These are phyloP conservation scores for Pycnonotus jocosus DNA, from an alignment of 2,113 vertebrate genomes.

Conservation along the genomic window DNA sequence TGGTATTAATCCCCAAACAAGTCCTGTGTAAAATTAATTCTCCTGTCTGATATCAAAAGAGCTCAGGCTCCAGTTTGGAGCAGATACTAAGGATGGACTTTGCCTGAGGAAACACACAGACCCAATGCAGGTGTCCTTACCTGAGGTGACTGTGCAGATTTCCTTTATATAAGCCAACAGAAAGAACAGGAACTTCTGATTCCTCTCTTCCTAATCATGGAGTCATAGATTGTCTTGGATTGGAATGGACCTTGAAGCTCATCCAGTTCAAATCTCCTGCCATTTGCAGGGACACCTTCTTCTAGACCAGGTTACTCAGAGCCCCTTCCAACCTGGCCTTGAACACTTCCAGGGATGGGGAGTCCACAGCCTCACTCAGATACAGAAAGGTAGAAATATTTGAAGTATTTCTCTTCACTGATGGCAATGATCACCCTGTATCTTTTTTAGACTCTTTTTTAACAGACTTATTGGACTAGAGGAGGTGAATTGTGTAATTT, in stretches of 20 bases:
- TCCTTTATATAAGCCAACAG: background rate
- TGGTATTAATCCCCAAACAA: background rate
- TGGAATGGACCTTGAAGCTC: background rate
- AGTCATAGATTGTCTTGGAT: background rate
- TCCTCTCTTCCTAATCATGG: background rate
- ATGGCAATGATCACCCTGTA: background rate
- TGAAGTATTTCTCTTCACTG: background rate
- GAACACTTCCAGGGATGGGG: background rate
- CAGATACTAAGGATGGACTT: background rate
- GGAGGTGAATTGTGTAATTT: background rate
- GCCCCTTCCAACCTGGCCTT: background rate
- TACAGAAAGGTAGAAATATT: background rate
- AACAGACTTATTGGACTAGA: background rate
- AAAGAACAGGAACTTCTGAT: background rate
- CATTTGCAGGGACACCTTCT: background rate
- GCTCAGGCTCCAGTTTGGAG: background rate
- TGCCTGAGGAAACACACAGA: background rate
- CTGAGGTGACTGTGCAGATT: background rate
- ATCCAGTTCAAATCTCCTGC: background rate
- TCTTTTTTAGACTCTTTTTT: background rate
- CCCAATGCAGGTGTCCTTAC: background rate
- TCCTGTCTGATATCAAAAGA: background rate
- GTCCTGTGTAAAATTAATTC: background rate
- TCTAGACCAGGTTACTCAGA: background rate
- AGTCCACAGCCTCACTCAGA: background rate